Percentiles rank a stretch among this genome's conserved stretches.
These are phyloP conservation scores for Limnephilus lunatus DNA, from an alignment of 2,888 invertebrate species.

Conservation along the genomic window DNA sequence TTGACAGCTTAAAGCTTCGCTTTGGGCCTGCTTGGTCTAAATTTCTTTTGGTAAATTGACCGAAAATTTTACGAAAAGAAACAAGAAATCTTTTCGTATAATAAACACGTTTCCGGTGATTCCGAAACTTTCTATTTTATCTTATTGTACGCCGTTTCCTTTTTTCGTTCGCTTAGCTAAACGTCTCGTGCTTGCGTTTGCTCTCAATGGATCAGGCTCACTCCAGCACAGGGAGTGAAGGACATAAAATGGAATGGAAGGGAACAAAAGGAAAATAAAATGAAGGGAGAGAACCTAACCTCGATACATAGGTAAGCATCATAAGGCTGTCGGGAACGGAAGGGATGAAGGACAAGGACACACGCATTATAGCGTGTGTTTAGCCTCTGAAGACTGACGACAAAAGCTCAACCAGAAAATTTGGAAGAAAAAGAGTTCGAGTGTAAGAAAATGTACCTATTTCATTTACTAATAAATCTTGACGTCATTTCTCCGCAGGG, in stretches of 20 bases:
- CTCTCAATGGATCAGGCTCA: not conserved
- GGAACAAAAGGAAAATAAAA: not conserved
- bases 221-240: not conserved
- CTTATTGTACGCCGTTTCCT: not conserved
- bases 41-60: not conserved
- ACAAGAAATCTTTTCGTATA: not conserved
- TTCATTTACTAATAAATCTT: not conserved
- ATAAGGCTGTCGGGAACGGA: not conserved
- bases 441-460: not conserved
- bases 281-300: not conserved
- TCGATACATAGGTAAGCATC: not conserved
- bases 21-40: not conserved
- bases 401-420: not conserved
- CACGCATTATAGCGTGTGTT: not conserved
- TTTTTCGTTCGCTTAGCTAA: not conserved
- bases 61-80: not conserved
- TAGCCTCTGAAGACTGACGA: not conserved
- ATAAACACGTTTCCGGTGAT: constrained; percentile 2
- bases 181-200: not conserved
- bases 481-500: too few relatives aligned
- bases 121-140: not conserved
- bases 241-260: not conserved
- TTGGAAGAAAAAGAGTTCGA: not conserved
- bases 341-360: not conserved
- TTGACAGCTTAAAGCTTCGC: not conserved